Evolutionary conservation across 2,888 invertebrate genomes (phyloP).

Genomic region (Apeira syringaria): DNA sequence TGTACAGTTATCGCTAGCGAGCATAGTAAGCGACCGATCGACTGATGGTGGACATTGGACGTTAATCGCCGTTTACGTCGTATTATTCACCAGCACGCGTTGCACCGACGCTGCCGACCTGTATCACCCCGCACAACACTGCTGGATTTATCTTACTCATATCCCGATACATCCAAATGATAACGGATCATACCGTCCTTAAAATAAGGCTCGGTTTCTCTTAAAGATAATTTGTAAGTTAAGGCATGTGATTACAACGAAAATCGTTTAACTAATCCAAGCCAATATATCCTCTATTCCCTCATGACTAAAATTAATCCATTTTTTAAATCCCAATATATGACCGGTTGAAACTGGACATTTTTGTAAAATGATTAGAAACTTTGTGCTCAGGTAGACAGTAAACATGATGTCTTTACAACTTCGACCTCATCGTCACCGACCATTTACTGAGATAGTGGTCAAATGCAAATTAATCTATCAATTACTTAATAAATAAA

Average conservation of each 20-base stretch:
- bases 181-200: conserved; percentile 22
- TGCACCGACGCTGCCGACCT: conserved; percentile 68
- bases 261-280: conserved; percentile 75
- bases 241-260: conserved; percentile 29
- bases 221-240: conserved; percentile 11
- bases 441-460: too few relatives aligned
- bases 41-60: conserved; percentile 65
- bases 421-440: too few relatives aligned
- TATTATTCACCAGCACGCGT: conserved; percentile 82
- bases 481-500: too few relatives aligned
- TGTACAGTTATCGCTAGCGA: conserved; percentile 19
- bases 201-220: conserved; percentile 24
- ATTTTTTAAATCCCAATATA: conserved; percentile 67
- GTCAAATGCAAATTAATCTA: too few relatives aligned
- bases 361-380: neutral
- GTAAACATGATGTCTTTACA: too few relatives aligned
- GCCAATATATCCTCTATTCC: conserved; percentile 79
- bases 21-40: conserved; percentile 56
- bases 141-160: conserved; percentile 31
- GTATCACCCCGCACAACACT: conserved; percentile 53
- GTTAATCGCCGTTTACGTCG: conserved; percentile 79
- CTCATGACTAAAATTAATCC: conserved; percentile 77
- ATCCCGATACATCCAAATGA: conserved; percentile 21
- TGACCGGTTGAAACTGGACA: conserved; percentile 53
- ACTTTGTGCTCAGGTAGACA: too few relatives aligned